Conservation (phyloP, 2,888 invertebrate genomes). For the Ischnus inquisitorius region DNA sequence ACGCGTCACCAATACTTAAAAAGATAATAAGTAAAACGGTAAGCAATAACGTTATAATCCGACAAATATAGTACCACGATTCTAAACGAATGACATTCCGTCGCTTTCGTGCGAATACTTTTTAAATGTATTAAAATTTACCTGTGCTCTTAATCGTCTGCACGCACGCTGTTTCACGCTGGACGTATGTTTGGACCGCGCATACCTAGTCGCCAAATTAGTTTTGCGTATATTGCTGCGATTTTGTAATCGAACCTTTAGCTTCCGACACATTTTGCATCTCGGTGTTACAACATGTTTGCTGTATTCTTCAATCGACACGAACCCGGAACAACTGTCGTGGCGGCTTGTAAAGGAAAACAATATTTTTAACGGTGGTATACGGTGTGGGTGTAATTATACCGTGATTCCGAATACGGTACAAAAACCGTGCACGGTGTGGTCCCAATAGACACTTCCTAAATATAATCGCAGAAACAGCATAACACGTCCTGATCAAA, state of each 20-base stretch:
- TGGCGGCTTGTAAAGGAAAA: not conserved
- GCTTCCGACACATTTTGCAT: not conserved
- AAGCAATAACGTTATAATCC: too few species aligned
- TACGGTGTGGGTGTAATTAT: too few species aligned
- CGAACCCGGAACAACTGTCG: not conserved
- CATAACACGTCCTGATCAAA: too few species aligned
- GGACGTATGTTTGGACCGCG: not conserved
- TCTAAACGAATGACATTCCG: not conserved
- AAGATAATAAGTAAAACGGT: too few species aligned
- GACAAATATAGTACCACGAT: too few species aligned
- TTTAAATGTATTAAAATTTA: not conserved
- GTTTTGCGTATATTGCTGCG: not conserved
- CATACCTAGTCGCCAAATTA: not conserved
- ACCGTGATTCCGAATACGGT: too few species aligned
- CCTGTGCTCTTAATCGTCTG: slow-evolving; percentile 6
- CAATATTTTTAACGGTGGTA: too few species aligned
- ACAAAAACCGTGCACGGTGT: too few species aligned
- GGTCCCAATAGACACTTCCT: too few species aligned
- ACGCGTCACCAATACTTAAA: too few species aligned
- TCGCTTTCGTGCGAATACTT: not conserved
- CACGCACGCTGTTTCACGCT: slow-evolving; percentile 10
- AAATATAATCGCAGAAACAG: too few species aligned
- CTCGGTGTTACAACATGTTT: not conserved
- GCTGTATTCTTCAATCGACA: not conserved
- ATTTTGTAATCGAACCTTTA: not conserved